These are phyloP conservation scores for Orthosia gracilis DNA, from an alignment of 2,888 invertebrate species.

Conservation along the genomic window DNA sequence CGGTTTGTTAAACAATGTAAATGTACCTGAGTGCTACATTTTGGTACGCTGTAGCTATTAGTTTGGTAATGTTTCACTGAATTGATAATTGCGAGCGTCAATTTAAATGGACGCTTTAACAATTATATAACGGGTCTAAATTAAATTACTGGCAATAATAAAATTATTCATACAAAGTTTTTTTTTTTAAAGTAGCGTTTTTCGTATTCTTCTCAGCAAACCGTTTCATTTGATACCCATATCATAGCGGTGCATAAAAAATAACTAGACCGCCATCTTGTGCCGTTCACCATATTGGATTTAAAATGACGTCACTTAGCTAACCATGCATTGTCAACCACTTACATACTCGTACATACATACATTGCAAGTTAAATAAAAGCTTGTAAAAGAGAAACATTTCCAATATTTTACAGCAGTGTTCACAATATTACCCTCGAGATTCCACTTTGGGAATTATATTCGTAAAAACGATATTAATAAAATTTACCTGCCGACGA, in stretches of 20 bases:
- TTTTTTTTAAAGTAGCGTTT: too few relatives aligned
- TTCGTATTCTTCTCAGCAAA: too few relatives aligned
- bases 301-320: too few relatives aligned
- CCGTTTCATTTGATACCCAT: too few relatives aligned
- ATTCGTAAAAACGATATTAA: slow-evolving; percentile 46
- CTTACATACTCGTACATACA: too few relatives aligned
- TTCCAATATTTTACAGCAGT: slow-evolving; percentile 33
- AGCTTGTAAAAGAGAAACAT: slow-evolving; percentile 19
- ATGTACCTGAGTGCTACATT: slow-evolving; percentile 43
- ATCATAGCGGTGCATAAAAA: too few relatives aligned
- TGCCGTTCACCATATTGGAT: too few relatives aligned
- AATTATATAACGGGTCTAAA: neutral
- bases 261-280: too few relatives aligned
- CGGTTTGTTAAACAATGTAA: slow-evolving; percentile 56
- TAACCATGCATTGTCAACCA: too few relatives aligned
- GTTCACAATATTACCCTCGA: slow-evolving; percentile 47
- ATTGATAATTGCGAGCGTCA: slow-evolving; percentile 21
- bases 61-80: slow-evolving; percentile 31
- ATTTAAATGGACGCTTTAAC: neutral
- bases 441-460: slow-evolving; percentile 22
- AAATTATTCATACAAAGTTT: too few relatives aligned
- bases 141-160: slow-evolving; percentile 17
- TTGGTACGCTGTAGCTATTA: slow-evolving; percentile 26
- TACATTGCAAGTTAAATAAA: too few relatives aligned
- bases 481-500: slow-evolving; percentile 34